Evolutionary conservation across 2,888 invertebrate species (phyloP).

Genomic region (Meandrusa payeni): DNA sequence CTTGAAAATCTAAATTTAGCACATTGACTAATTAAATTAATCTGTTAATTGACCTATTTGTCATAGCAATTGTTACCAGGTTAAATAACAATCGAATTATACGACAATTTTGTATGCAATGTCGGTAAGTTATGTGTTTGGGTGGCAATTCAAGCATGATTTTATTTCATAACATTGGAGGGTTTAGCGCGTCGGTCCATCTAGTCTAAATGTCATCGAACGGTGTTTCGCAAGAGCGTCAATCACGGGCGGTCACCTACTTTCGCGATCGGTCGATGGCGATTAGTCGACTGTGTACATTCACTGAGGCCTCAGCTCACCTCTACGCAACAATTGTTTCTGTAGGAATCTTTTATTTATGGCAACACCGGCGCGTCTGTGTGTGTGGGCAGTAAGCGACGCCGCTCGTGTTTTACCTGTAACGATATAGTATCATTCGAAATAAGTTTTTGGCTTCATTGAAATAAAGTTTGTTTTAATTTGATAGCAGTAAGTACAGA

Average conservation of each 20-base stretch:
- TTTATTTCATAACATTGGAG: slow-evolving; percentile 66
- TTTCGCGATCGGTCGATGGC: slow-evolving; percentile 72
- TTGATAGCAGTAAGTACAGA: slow-evolving; percentile 45
- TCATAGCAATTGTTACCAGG: neutral
- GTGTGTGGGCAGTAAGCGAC: slow-evolving; percentile 64
- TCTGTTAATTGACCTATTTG: neutral
- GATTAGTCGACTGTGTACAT: slow-evolving; percentile 72
- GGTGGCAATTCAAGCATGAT: slow-evolving; percentile 36
- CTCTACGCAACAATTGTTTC: slow-evolving; percentile 81
- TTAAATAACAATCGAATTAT: too few species aligned
- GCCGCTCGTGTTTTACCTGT: slow-evolving; percentile 78
- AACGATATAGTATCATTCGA: slow-evolving; percentile 29
- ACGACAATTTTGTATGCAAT: too few species aligned
- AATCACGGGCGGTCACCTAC: slow-evolving; percentile 80
- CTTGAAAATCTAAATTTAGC: slow-evolving; percentile 12
- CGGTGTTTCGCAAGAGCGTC: slow-evolving; percentile 76
- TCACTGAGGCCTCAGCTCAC: slow-evolving; percentile 75
- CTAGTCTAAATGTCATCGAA: slow-evolving; percentile 78
- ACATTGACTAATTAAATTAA: slow-evolving; percentile 1
- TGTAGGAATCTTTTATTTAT: slow-evolving; percentile 81
- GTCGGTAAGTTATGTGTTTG: too few species aligned
- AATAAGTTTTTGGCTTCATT: slow-evolving; percentile 37
- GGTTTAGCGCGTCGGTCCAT: slow-evolving; percentile 68
- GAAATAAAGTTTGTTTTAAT: slow-evolving; percentile 39
- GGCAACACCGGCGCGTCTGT: slow-evolving; percentile 64